A percentile compares a stretch with the other conserved stretches of the same genome.
Conservation (phyloP, 2,888 invertebrate genomes). For the Fissipunctia ypsillon region DNA sequence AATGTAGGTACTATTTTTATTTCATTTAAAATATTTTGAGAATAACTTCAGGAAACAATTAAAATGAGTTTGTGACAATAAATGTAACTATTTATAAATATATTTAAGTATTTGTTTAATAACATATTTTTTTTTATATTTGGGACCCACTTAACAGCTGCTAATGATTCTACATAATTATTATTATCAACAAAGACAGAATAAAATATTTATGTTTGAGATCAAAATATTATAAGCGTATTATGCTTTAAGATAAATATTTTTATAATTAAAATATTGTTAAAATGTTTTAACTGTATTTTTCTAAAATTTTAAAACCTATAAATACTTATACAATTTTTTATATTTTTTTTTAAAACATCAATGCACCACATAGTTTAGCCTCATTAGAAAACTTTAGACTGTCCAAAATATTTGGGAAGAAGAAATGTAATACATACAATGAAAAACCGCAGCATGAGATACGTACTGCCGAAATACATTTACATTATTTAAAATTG, state of each 20-base stretch:
- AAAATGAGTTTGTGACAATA: slow-evolving; percentile 6
- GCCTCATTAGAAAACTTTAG: slow-evolving; percentile 72
- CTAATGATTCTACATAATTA: slow-evolving; percentile 15
- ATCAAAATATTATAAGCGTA: slow-evolving; percentile 70
- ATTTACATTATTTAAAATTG: slow-evolving; percentile 56
- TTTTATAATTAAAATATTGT: slow-evolving; percentile 47
- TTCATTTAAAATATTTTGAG: slow-evolving; percentile 21
- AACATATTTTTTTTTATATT: slow-evolving; percentile 17
- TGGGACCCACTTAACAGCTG: slow-evolving; percentile 28
- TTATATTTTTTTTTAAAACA: slow-evolving; percentile 71
- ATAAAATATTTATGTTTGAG: slow-evolving; percentile 20
- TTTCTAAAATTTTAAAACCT: slow-evolving; percentile 64
- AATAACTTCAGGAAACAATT: slow-evolving; percentile 14
- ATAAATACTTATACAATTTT: slow-evolving; percentile 62
- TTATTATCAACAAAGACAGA: neutral
- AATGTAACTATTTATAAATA: slow-evolving; percentile 15
- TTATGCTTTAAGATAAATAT: slow-evolving; percentile 70
- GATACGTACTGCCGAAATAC: slow-evolving; percentile 20
- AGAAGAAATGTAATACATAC: slow-evolving; percentile 47
- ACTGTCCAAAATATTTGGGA: slow-evolving; percentile 53
- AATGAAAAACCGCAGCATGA: slow-evolving; percentile 45
- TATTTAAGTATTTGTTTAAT: slow-evolving; percentile 13
- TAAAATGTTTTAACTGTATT: slow-evolving; percentile 41
- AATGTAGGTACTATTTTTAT: slow-evolving; percentile 21
- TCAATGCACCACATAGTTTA: slow-evolving; percentile 75